phyloP scores from a whole-genome alignment of 2,888 invertebrate species.

The Synergus laeviventris region DNA sequence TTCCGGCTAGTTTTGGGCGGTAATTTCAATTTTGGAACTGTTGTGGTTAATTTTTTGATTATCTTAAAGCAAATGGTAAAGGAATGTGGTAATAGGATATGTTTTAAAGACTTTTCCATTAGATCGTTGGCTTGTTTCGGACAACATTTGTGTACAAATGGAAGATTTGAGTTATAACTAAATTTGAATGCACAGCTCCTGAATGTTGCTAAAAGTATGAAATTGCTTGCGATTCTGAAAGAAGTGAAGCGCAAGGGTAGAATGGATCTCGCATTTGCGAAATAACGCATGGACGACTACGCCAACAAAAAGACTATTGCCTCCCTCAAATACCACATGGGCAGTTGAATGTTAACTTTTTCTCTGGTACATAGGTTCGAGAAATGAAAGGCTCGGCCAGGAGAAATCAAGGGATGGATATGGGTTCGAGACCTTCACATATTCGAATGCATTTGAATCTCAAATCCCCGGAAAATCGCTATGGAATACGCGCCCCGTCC shows the following conservation, averaged over 20 bases:
- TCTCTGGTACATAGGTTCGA: constrained; percentile 18
- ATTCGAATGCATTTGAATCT: constrained; percentile 18
- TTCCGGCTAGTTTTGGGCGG: too few species aligned
- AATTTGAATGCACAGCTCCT: too few species aligned
- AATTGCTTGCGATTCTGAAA: constrained; percentile 16
- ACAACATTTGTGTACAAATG: too few species aligned
- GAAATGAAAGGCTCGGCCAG: constrained; percentile 4
- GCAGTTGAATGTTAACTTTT: constrained; percentile 39
- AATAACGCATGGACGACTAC: constrained; percentile 65
- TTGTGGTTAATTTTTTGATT: too few species aligned
- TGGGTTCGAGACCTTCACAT: constrained; percentile 27
- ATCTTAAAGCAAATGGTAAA: too few species aligned
- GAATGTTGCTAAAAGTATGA: neutral
- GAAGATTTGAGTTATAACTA: too few species aligned
- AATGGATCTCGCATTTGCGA: constrained; percentile 63
- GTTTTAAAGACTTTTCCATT: too few species aligned
- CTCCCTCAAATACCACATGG: constrained; percentile 41
- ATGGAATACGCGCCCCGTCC: constrained; percentile 15
- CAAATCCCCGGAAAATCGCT: constrained; percentile 35
- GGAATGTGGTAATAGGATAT: too few species aligned
- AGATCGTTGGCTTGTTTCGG: too few species aligned
- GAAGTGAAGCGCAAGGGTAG: constrained; percentile 33
- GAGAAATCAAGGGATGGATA: constrained; percentile 21
- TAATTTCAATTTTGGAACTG: too few species aligned
- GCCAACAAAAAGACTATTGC: constrained; percentile 56